These are phyloP conservation scores for Festucalex cinctus DNA, from an alignment of 2,113 vertebrate species.

Conservation along the genomic window DNA sequence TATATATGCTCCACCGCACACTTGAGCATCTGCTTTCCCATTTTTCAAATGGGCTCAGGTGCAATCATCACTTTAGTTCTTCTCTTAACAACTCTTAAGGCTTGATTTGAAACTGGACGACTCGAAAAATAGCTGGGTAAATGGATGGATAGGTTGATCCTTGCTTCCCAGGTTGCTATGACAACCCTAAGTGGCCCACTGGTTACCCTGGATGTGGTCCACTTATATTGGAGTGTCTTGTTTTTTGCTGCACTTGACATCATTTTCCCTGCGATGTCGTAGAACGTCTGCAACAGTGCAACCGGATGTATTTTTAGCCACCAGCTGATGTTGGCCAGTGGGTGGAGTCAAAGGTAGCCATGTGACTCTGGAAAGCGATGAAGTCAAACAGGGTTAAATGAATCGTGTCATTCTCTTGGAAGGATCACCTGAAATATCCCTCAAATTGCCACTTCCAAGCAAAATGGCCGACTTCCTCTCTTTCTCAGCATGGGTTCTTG, in stretches of 20 bases:
- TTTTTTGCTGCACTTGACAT: conserved; percentile 43
- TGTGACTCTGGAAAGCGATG: conserved; percentile 3
- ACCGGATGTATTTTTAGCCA: conserved; percentile 37
- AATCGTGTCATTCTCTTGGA: background rate
- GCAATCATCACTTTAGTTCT: too few relatives aligned
- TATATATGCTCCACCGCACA: conserved; percentile 57
- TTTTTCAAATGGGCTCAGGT: background rate
- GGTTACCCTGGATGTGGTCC: conserved; percentile 25
- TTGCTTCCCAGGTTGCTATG: conserved; percentile 43
- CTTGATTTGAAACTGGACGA: background rate
- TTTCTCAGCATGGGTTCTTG: background rate
- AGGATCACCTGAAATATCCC: background rate
- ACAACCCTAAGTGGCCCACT: conserved; percentile 35
- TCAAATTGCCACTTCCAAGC: background rate
- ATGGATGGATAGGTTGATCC: conserved; percentile 3
- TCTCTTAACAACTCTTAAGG: too few relatives aligned
- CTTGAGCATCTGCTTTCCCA: background rate
- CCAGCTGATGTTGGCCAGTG: conserved; percentile 18
- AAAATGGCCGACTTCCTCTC: background rate
- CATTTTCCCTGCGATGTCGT: conserved; percentile 9
- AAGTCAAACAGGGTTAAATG: background rate
- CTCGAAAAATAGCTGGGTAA: too few relatives aligned
- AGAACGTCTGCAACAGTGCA: conserved; percentile 19
- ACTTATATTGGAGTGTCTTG: conserved; percentile 46
- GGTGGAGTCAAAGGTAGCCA: conserved; percentile 16